These are phyloP conservation scores for Carassius gibelio DNA, from an alignment of 2,113 vertebrate genomes.

Conservation along the genomic window DNA sequence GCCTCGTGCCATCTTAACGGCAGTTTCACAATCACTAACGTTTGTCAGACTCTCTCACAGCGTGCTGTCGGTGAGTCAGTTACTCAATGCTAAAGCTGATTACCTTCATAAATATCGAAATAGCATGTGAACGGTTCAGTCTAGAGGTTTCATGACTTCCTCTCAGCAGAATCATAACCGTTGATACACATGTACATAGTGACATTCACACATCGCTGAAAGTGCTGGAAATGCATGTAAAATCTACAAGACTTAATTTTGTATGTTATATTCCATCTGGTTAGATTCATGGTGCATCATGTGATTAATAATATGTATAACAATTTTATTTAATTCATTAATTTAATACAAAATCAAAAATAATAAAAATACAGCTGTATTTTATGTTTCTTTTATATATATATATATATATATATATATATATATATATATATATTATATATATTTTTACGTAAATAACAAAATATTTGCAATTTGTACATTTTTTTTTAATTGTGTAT, in stretches of 20 bases:
- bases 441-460: too few species aligned
- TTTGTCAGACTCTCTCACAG: neutral
- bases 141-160: neutral
- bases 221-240: neutral
- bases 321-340: too few species aligned
- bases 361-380: neutral
- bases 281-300: constrained; percentile 14
- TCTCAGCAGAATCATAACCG: constrained; percentile 12
- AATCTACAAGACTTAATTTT: neutral
- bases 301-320: neutral
- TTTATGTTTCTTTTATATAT: too few species aligned
- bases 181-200: neutral
- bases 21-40: constrained; percentile 51
- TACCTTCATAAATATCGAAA: neutral
- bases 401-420: too few species aligned
- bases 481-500: too few species aligned
- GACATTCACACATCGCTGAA: neutral
- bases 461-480: too few species aligned
- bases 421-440: too few species aligned
- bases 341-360: neutral
- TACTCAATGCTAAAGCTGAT: constrained; percentile 4
- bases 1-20: constrained; percentile 39
- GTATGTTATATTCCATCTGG: neutral
- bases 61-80: neutral
- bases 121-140: neutral